Conservation (phyloP, 2,888 invertebrate species). For the Molorchus minor region DNA sequence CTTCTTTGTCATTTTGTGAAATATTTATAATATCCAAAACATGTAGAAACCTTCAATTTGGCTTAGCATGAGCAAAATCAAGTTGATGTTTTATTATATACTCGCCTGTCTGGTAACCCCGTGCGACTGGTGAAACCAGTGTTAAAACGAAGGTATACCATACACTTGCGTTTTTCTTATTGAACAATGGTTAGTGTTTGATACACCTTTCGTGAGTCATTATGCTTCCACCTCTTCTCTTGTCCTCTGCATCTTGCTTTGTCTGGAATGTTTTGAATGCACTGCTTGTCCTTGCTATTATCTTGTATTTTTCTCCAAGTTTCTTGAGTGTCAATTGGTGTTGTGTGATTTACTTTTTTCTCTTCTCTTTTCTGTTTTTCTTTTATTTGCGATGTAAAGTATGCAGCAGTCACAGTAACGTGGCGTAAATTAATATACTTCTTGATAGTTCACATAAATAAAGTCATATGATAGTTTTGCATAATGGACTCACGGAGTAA, state of each 20-base stretch:
- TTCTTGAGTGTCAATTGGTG: conserved; percentile 21
- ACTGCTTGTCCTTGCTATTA: conserved; percentile 1
- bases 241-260: conserved; percentile 4
- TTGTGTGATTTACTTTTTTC: conserved; percentile 28
- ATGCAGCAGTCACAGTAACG: too few relatives aligned
- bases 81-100: conserved; percentile 50
- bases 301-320: conserved; percentile 24
- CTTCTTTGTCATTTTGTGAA: too few relatives aligned
- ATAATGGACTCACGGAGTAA: too few relatives aligned
- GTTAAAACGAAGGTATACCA: conserved; percentile 51
- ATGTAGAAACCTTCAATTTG: conserved; percentile 48
- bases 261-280: conserved; percentile 1
- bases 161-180: conserved; percentile 41
- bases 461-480: too few relatives aligned
- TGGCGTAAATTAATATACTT: too few relatives aligned
- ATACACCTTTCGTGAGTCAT: conserved; percentile 51
- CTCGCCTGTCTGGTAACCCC: conserved; percentile 64
- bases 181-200: conserved; percentile 48
- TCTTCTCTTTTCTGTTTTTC: too few relatives aligned
- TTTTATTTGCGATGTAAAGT: too few relatives aligned
- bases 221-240: conserved; percentile 32
- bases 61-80: conserved; percentile 59
- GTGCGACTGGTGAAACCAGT: conserved; percentile 58
- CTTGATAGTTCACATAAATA: too few relatives aligned
- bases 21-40: too few relatives aligned